phyloP scores from a whole-genome alignment of 2,113 vertebrate species.

The Uria aalge region DNA sequence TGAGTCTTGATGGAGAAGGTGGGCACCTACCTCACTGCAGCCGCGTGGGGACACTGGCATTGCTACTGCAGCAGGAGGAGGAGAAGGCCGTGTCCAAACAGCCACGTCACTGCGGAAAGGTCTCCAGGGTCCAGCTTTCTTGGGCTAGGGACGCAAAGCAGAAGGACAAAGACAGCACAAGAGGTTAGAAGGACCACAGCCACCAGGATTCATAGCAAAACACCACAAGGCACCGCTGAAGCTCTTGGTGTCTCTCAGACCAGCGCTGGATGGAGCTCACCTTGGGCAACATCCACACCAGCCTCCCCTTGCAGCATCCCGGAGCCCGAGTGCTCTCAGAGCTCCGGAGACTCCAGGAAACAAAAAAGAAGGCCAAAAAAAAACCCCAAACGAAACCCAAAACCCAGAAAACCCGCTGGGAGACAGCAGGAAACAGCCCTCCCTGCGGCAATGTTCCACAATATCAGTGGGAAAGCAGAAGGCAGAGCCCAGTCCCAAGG shows the following conservation, averaged over 20 bases:
- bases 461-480: not conserved
- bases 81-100: not conserved
- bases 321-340: not conserved
- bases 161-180: not conserved
- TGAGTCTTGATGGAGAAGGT: accelerated
- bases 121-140: not conserved
- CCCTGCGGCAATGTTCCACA: not conserved
- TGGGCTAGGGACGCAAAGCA: not conserved
- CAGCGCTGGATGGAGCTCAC: not conserved
- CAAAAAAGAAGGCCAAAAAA: no score
- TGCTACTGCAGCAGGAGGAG: not conserved
- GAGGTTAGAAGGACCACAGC: not conserved
- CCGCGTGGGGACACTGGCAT: not conserved
- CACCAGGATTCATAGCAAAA: not conserved
- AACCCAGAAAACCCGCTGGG: accelerated
- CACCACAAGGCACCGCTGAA: accelerated
- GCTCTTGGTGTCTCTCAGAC: not conserved
- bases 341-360: not conserved
- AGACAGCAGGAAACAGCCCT: not conserved
- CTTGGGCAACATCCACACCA: not conserved
- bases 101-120: not conserved
- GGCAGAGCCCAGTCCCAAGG: not conserved
- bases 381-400: not conserved
- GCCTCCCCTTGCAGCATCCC: not conserved
- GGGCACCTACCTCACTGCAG: conserved; percentile 20